A percentile compares a stretch with the other conserved stretches of the same genome.
phyloP scores from a whole-genome alignment of 2,888 invertebrate genomes.

The Electrophaes corylata region DNA sequence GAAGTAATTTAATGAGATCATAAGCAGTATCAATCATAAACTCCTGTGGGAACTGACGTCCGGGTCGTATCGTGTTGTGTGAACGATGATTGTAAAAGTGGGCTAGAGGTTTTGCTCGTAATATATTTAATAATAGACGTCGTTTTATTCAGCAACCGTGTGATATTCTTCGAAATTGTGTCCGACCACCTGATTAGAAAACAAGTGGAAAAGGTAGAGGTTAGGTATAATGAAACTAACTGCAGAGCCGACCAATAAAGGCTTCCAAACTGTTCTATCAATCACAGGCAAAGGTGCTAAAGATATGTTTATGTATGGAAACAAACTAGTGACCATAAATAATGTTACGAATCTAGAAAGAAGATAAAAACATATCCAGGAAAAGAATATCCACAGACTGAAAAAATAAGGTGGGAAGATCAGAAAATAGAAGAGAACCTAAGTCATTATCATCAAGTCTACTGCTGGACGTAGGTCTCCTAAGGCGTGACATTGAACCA shows the following conservation, averaged over 20 bases:
- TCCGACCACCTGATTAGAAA: not conserved
- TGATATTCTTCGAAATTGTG: slow-evolving; percentile 33
- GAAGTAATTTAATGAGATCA: slow-evolving; percentile 13
- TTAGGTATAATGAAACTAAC: not conserved
- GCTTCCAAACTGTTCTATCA: not conserved
- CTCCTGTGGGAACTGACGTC: slow-evolving; percentile 33
- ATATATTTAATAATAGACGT: slow-evolving; percentile 33
- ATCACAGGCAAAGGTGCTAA: not conserved
- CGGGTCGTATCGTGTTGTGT: slow-evolving; percentile 26
- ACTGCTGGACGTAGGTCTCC: no score
- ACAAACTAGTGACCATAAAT: not conserved
- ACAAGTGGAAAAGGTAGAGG: not conserved
- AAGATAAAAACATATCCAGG: not conserved
- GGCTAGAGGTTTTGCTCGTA: slow-evolving; percentile 25
- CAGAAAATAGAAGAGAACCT: no score
- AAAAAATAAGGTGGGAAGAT: no score
- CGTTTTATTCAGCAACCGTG: slow-evolving; percentile 45
- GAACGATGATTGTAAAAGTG: slow-evolving; percentile 40
- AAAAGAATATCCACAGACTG: no score
- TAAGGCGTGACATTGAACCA: no score
- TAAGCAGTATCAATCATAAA: slow-evolving; percentile 26
- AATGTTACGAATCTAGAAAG: not conserved
- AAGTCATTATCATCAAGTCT: no score
- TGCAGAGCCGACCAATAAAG: not conserved
- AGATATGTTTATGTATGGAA: not conserved